Evolutionary conservation across 2,797 vertebrate genomes (phyloP).

Genomic region (Pristis pectinata): DNA sequence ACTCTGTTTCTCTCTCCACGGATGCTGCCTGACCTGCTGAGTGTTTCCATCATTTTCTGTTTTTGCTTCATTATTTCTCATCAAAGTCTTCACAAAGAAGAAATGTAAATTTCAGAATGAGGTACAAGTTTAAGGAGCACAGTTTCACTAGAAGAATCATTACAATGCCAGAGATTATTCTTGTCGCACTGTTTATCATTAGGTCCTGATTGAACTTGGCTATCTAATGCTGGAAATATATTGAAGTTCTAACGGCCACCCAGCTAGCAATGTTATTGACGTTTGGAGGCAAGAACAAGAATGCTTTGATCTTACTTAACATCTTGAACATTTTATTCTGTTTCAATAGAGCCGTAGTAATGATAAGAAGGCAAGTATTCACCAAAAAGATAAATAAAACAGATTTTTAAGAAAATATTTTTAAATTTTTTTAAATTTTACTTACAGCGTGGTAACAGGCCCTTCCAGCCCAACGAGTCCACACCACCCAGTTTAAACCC

Average conservation of each 20-base stretch:
- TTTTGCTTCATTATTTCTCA: not conserved
- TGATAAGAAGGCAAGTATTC: not conserved
- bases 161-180: not conserved
- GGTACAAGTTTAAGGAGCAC: not conserved
- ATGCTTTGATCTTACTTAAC: not conserved
- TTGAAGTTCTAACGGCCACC: not conserved
- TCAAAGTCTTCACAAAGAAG: not conserved
- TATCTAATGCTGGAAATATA: not conserved
- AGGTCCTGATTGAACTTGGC: not conserved
- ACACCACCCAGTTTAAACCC: too few relatives aligned
- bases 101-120: not conserved
- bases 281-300: not conserved
- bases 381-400: not conserved
- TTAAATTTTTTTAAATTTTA: too few relatives aligned
- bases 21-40: not conserved
- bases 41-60: not conserved
- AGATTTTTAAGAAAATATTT: too few relatives aligned
- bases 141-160: not conserved
- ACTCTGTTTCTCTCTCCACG: not conserved
- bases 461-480: too few relatives aligned
- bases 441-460: too few relatives aligned
- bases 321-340: not conserved
- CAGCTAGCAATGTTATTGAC: not conserved
- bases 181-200: not conserved
- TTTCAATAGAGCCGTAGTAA: not conserved